Evolutionary conservation across 2,888 invertebrate genomes (phyloP), one percentile per base, ranked within the genome.

Genomic region (Diadegma fenestrale): DNA sequence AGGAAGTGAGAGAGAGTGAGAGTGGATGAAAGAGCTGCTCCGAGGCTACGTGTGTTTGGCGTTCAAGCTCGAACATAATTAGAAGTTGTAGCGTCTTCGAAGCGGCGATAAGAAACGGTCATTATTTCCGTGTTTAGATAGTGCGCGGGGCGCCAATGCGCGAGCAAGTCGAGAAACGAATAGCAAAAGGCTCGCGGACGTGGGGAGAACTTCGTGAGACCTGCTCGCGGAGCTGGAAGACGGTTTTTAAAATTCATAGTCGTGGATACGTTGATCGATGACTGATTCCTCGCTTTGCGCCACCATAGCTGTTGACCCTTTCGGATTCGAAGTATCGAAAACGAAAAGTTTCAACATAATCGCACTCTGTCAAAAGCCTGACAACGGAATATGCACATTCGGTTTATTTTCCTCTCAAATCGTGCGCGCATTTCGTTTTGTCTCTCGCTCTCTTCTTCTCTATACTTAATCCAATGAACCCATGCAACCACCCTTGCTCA

Each of bases 61-160:
- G 72, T 78, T 83, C 45, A 82, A 80, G 84, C 84, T 88, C 81
- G 87, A 90, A 91, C 91, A 91, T 93, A 93, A 93, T 93, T 93
- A 92, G 92, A 92, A 90, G 92, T 91, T 93, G 92, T 93, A 92
- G 90, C 90, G 83, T 88, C 90, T 88, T 90, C 90, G 88, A 86
- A 87, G 89, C 68, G 64, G 84, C 89, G 93, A 94, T 93, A 93
- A 92, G 91, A 81, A 80, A 64, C 86, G 91, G 90, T 92, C 93
- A 92, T 93, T 93, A 93, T 93, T 93, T 92, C 91, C 91, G 90
- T 94, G 93, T 94, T 94, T 92, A 93, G 93, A 94, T 94, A 94
- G 91, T 89, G 61, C 79, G 61, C 76, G 80, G 84, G 83, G 81
- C 86, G 78, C 71, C 76, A 84, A 72, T 85, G 82, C 41, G 83